These are phyloP conservation scores for Protodeltote pygarga DNA, from an alignment of 2,888 invertebrate genomes.

Conservation along the genomic window DNA sequence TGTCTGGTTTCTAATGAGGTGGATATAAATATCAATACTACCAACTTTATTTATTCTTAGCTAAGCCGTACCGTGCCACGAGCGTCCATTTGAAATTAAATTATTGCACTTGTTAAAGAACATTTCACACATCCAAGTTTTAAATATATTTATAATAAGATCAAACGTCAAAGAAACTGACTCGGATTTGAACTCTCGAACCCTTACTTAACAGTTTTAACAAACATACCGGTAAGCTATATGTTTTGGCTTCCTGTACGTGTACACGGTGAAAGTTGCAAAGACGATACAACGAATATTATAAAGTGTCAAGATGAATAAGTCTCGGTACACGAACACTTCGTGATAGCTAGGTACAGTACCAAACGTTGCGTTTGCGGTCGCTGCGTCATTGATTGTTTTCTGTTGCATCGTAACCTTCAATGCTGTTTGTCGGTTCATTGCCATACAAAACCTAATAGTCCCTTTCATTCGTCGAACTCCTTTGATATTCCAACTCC, in stretches of 20 bases:
- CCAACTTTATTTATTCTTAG: too few species aligned
- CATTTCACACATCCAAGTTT: too few species aligned
- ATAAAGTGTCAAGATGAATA: slow-evolving; percentile 36
- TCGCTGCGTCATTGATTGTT: slow-evolving; percentile 68
- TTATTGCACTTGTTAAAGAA: too few species aligned
- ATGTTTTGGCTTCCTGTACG: too few species aligned
- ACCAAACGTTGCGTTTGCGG: slow-evolving; percentile 64
- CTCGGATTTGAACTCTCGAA: too few species aligned
- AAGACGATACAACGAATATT: not conserved
- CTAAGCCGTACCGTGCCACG: too few species aligned
- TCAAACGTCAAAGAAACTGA: too few species aligned
- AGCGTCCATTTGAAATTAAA: too few species aligned
- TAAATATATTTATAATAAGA: too few species aligned
- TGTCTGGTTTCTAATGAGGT: not conserved
- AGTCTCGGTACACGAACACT: slow-evolving; percentile 36
- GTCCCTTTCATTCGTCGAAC: slow-evolving; percentile 18
- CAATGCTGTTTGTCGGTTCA: slow-evolving; percentile 47
- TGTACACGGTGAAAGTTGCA: not conserved
- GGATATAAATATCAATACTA: too few species aligned
- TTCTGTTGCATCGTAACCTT: slow-evolving; percentile 63
- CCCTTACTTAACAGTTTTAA: too few species aligned
- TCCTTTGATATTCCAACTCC: not conserved
- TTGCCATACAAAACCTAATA: slow-evolving; percentile 26
- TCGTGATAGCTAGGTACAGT: slow-evolving; percentile 21
- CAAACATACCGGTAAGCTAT: too few species aligned